Base-by-base conservation (phyloP, 2,797 vertebrate species). In the Eutrigla gurnardus region DNA sequence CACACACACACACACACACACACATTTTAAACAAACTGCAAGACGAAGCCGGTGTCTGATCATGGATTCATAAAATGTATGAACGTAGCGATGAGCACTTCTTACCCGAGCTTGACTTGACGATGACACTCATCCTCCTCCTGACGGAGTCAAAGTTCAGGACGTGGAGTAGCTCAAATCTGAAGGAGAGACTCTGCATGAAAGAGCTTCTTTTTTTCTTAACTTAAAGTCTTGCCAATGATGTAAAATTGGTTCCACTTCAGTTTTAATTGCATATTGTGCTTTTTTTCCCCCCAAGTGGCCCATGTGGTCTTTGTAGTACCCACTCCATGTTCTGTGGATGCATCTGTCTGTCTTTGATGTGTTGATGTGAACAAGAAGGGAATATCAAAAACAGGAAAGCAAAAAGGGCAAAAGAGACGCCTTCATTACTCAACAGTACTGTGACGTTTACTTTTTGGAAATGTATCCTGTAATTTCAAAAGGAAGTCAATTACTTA, bases 71-170 rank as follows among this genome's bases (percentile, higher is more conserved):
- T 36, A 7, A 73, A 43, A 12, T 7, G 18, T n/a, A 32, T 35
- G 3, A 58, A 63, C 7, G 9, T 0, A 32, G 33, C 14, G 5
- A 3, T 11, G 12, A 42, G 8, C 3, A 2, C 0, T 13, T 68
- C 72, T 79, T 90, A 98, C 98, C 98, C 95, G 96, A 85, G 75
- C 90, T 86, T 5, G 97, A 96, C 85, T 89, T 96, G 77, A 99
- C 97, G 0, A 99, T 98, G 15, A 99, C 97, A 59, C 98, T 99
- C 98, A 99, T 99, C 82, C 98, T 94, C 64, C 98, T 96, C 74
- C 98, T 95, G 64, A 99, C 97, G 18, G 98, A 98, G 92, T 99
- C 98, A 80, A 99, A 99, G 89, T 96, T 98, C 86, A 99, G 91
- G 32, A 97, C 93, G 15, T 99, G 96, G 71, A 99, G 82, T 69